Base-by-base conservation (phyloP, 2,113 vertebrate genomes). In the Carassius carassius region DNA sequence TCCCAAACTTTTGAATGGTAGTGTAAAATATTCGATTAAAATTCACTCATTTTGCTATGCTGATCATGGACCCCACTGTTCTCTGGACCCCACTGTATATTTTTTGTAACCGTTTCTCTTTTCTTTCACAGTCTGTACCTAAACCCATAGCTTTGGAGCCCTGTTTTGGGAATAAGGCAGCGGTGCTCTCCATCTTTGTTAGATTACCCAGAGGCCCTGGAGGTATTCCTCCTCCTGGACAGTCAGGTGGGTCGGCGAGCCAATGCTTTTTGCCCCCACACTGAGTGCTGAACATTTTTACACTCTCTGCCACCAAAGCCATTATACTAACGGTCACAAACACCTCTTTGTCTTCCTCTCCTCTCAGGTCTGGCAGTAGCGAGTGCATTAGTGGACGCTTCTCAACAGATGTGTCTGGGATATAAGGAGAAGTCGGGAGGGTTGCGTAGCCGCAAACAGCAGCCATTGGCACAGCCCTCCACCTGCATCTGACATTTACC, bases 61-160 rank as follows among this genome's bases (percentile, higher is more conserved):
- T 49, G 9, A 44, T 2, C 3, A 72, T 67, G 41, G 41, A 12
- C 67, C 0, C 8, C 21, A 58, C 16, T 13, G 8, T 19, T 58
- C 19, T 58, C 56, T 3, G 56, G 19, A 58, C 56, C 56, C 19
- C 56, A 7, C 56, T 21, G 56, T 4, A 58, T 58, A 58, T 21
- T 41, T 49, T 74, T 23, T 75, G 4, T n/a, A n/a, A 82, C 54
- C 3, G 0, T 37, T 84, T 35, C 29, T 44, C 29, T 25, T 72
- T 56, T 82, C 74, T 0, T 0, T 72, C 17, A 37, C 94, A 99
- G 98, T 96, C 95, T 0, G 95, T 98, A 11, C 98, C 98, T 0
- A 99, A 99, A 87, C 98, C 98, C n/a, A 99, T 99, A 0, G 97
- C 98, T 0, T 92, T 99, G 87, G 98, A 99, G 92, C 98, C 98